Evolutionary conservation across 2,113 vertebrate genomes (phyloP), one percentile per base, ranked within the genome.

Genomic region (Ascaphus truei): DNA sequence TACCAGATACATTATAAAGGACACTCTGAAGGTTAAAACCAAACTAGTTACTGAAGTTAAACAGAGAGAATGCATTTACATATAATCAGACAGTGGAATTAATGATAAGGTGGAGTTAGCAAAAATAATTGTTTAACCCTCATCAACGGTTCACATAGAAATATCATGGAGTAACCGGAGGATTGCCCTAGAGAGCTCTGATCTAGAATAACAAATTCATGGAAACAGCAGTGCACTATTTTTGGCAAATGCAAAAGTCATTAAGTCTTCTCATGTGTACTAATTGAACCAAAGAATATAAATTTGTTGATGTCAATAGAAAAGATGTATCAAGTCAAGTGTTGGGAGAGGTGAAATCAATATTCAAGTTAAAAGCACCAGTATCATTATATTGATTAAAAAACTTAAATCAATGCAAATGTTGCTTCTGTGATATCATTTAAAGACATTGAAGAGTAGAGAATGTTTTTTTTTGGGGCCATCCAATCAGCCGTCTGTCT

Each of bases 361-460:
- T 68, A 59, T 50, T 30, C 16, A 48, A 50, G 37, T 48, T 68
- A 58, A 59, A 47, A 58, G 53, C 30, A 68, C 16, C 41, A 50
- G 43, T 68, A 58, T 68, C 47, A 68, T 36, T 68, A 48, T 36
- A 68, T 68, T 68, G 66, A 68, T 68, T 43, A 59, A 59, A n/a
- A 36, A 68, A 45, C 22, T 59, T 37, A 58, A 50, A 48, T 59
- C 23, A 27, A 59, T 57, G 20, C 30, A 37, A 68, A 58, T 58
- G 41, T 68, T 68, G 12, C 31, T 59, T 50, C 12, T 59, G 37
- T 27, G 66, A 50, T 27, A 59, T 22, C 41, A 68, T 58, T 68
- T 57, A 68, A 57, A 37, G 53, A 37, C 59, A 68, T 43, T 66
- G 23, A 66, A 56, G 36, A 27, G 22, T 37, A 37, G 39, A 29